Evolutionary conservation across 2,888 invertebrate species (phyloP).

Genomic region (Hesperia comma): DNA sequence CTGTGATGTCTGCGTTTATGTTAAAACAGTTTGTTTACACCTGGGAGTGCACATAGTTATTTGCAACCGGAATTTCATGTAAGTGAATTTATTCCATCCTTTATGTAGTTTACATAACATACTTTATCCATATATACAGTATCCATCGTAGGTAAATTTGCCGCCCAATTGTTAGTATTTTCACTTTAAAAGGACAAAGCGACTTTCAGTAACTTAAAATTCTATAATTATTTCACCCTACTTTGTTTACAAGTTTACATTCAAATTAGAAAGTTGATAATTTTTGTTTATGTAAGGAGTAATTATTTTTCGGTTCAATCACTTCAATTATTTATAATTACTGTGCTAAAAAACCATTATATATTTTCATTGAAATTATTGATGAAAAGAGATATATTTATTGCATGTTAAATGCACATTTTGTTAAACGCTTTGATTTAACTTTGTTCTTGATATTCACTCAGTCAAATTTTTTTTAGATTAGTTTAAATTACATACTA

Average conservation of each 20-base stretch:
- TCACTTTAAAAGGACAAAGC: neutral
- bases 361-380: no score
- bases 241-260: neutral
- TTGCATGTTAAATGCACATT: no score
- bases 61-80: slow-evolving; percentile 59
- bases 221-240: neutral
- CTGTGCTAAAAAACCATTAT: no score
- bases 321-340: neutral
- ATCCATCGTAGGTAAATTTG: no score
- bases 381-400: no score
- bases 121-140: neutral
- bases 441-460: no score
- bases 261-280: slow-evolving; percentile 28
- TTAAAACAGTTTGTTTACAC: slow-evolving; percentile 28
- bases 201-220: neutral
- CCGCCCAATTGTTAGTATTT: neutral
- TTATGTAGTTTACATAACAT: slow-evolving; percentile 2
- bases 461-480: no score
- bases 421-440: no score
- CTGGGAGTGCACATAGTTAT: slow-evolving; percentile 21
- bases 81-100: slow-evolving; percentile 51
- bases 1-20: slow-evolving; percentile 27
- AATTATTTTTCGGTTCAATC: neutral
- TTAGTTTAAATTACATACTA: no score
- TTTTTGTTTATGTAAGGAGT: slow-evolving; percentile 18